Conservation (phyloP, 1,140 invertebrate genomes). For the Arion vulgaris region DNA sequence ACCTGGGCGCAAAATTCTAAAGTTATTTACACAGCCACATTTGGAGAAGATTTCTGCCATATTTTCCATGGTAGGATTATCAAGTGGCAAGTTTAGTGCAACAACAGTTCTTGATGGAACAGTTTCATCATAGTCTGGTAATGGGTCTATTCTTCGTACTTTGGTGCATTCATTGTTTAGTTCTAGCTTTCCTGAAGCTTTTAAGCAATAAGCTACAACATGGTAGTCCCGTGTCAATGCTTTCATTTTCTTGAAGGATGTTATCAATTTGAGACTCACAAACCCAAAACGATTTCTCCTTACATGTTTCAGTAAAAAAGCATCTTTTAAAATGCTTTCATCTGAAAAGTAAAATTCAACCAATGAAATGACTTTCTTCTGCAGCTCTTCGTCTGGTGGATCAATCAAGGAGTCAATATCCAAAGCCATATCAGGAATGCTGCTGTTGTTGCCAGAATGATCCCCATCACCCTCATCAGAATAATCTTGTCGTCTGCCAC, state of each 20-base stretch:
- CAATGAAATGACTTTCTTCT: slow-evolving; percentile 67
- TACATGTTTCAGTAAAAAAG: slow-evolving; percentile 94
- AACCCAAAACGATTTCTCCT: slow-evolving; percentile 94
- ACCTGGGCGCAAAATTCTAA: slow-evolving; percentile 87
- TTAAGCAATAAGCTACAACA: slow-evolving; percentile 87
- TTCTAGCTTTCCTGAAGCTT: slow-evolving; percentile 84
- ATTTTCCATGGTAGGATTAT: slow-evolving; percentile 87
- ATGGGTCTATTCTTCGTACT: slow-evolving; percentile 85
- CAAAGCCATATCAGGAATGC: slow-evolving; percentile 26
- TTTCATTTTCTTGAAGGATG: slow-evolving; percentile 85
- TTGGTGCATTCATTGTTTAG: slow-evolving; percentile 93
- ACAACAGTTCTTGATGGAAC: slow-evolving; percentile 90
- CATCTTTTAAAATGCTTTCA: slow-evolving; percentile 93
- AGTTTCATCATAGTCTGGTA: slow-evolving; percentile 92
- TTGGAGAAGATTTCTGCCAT: slow-evolving; percentile 89
- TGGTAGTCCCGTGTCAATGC: slow-evolving; percentile 91
- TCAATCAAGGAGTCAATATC: slow-evolving; percentile 54
- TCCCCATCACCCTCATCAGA: slow-evolving; percentile 59
- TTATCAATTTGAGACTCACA: slow-evolving; percentile 93
- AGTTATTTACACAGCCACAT: slow-evolving; percentile 90
- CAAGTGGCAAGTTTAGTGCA: slow-evolving; percentile 87
- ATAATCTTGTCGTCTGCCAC: slow-evolving; percentile 49
- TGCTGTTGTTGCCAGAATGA: slow-evolving; percentile 43
- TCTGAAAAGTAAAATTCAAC: slow-evolving; percentile 91
- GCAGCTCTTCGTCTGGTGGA: slow-evolving; percentile 65